These are phyloP conservation scores for Agrotis segetum DNA, from an alignment of 2,888 invertebrate species.

Conservation along the genomic window DNA sequence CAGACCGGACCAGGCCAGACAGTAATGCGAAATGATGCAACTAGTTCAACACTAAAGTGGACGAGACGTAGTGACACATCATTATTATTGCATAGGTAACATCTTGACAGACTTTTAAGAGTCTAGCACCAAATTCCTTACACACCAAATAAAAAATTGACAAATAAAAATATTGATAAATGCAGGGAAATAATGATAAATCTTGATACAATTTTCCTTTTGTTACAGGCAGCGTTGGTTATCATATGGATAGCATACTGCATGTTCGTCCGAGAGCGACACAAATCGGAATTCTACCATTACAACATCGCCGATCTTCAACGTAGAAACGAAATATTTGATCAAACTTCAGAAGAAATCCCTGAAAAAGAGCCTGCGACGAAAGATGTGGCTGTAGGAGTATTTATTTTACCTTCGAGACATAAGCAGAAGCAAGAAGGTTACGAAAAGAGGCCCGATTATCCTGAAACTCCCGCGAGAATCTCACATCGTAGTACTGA, in stretches of 20 bases:
- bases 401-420: constrained; percentile 82
- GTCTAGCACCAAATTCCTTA: too few species aligned
- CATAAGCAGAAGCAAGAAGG: constrained; percentile 78
- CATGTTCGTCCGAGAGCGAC: constrained; percentile 85
- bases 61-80: too few species aligned
- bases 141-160: too few species aligned
- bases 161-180: too few species aligned
- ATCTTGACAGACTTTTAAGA: too few species aligned
- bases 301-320: constrained; percentile 81
- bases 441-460: constrained; percentile 83
- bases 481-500: constrained; percentile 76
- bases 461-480: constrained; percentile 81
- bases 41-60: too few species aligned
- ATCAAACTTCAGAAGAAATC: constrained; percentile 69
- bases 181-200: neutral
- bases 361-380: constrained; percentile 42
- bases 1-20: too few species aligned
- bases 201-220: constrained; percentile 35
- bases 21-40: too few species aligned
- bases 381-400: constrained; percentile 77
- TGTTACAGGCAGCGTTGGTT: constrained; percentile 79
- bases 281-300: constrained; percentile 80
- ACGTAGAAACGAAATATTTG: constrained; percentile 74
- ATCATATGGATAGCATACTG: constrained; percentile 85
- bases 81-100: too few species aligned